A percentile compares a stretch with the other conserved stretches of the same genome.
Conservation (phyloP, 2,888 invertebrate species). For the Xylocampa areola region DNA sequence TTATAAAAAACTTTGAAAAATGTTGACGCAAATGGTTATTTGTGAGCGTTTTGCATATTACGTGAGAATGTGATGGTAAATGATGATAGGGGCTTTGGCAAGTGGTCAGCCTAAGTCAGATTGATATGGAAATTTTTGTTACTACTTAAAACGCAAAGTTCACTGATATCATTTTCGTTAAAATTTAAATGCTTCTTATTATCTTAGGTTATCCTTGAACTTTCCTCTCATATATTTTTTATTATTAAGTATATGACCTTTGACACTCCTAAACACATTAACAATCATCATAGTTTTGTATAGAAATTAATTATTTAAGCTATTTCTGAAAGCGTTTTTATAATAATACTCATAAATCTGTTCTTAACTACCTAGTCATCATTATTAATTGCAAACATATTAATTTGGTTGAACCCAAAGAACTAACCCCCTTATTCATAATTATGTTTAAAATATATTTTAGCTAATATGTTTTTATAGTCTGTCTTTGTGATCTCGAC, state of each 20-base stretch:
- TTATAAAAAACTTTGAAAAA: conserved; percentile 51
- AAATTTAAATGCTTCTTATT: background rate
- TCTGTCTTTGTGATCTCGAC: no score
- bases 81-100: conserved; percentile 24
- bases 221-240: conserved; percentile 22
- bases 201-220: conserved; percentile 22
- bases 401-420: background rate
- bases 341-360: background rate
- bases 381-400: background rate
- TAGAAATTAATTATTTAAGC: background rate
- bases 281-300: conserved; percentile 7
- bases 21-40: conserved; percentile 35
- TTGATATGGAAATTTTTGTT: no score
- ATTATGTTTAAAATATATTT: no score
- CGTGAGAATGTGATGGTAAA: conserved; percentile 32
- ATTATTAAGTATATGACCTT: conserved; percentile 10
- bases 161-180: no score
- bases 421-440: background rate
- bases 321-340: background rate
- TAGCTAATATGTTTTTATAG: no score
- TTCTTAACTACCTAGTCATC: conserved; percentile 3
- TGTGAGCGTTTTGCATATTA: conserved; percentile 44
- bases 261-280: conserved; percentile 17
- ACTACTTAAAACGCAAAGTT: no score
- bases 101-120: conserved; percentile 12